phyloP scores from a whole-genome alignment of 2,113 vertebrate genomes.

The Antechinus flavipes region DNA sequence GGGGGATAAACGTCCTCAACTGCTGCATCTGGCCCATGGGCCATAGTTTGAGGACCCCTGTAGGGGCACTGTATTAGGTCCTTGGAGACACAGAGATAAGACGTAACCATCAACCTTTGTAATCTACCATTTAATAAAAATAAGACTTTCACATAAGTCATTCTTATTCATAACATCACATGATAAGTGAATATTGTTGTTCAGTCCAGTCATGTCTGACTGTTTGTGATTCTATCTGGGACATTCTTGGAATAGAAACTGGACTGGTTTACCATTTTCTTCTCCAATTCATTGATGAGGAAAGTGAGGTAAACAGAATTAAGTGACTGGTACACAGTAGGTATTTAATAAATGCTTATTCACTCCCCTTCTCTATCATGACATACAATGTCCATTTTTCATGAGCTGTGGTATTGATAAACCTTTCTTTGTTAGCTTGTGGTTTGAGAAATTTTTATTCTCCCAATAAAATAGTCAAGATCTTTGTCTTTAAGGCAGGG shows the following conservation, averaged over 20 bases:
- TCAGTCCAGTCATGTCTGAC: neutral
- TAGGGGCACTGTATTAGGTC: neutral
- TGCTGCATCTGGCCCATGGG: no score
- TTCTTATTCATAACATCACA: neutral
- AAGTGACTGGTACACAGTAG: neutral
- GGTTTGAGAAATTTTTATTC: constrained; percentile 50
- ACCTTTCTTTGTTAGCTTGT: constrained; percentile 18
- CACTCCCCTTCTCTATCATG: neutral
- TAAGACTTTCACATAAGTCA: neutral
- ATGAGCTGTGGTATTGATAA: constrained; percentile 25
- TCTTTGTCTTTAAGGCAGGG: neutral
- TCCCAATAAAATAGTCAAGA: constrained; percentile 17
- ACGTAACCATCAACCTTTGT: neutral
- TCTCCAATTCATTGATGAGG: neutral
- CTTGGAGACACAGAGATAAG: neutral
- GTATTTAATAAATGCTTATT: neutral
- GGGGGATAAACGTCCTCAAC: no score
- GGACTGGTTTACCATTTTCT: neutral
- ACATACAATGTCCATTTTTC: constrained; percentile 20
- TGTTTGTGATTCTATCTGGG: neutral
- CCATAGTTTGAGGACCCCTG: no score
- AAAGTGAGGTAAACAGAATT: neutral
- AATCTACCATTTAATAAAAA: neutral
- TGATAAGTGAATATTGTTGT: neutral
- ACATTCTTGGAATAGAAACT: neutral